A percentile compares a stretch with the other conserved stretches of the same genome.
Conservation (phyloP, 2,797 vertebrate genomes). For the Hydrophis major region DNA sequence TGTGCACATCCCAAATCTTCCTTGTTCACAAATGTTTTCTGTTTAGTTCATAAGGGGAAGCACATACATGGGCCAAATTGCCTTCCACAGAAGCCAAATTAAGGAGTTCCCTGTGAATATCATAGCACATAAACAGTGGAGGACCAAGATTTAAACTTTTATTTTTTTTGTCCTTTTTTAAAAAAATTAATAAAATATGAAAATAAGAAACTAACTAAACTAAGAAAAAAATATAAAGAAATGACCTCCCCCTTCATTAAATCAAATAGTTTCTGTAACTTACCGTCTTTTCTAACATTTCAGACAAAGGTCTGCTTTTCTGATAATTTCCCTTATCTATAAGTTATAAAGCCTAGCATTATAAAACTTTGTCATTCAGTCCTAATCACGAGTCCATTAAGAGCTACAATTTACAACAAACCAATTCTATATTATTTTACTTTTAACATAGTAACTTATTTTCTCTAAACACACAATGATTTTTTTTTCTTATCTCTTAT, state of each 20-base stretch:
- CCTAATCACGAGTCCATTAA: background rate
- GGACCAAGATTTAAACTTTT: rapidly evolving
- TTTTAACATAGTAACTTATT: background rate
- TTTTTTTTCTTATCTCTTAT: background rate
- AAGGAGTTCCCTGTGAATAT: background rate
- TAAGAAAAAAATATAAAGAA: background rate
- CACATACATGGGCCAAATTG: background rate
- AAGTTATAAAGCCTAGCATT: background rate
- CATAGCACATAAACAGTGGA: background rate
- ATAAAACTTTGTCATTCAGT: background rate
- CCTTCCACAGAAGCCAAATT: background rate
- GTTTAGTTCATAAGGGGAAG: background rate
- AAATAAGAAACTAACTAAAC: background rate
- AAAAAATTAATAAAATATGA: background rate
- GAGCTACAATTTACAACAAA: background rate
- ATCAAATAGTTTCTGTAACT: background rate
- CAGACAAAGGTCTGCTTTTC: background rate
- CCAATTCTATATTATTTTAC: background rate
- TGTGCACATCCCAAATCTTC: background rate
- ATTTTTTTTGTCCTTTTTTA: background rate
- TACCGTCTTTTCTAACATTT: background rate
- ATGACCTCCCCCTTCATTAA: background rate
- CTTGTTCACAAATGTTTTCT: background rate
- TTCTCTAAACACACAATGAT: background rate
- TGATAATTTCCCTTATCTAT: background rate